phyloP scores from a whole-genome alignment of 2,113 vertebrate genomes.

The Parotia lawesii region DNA sequence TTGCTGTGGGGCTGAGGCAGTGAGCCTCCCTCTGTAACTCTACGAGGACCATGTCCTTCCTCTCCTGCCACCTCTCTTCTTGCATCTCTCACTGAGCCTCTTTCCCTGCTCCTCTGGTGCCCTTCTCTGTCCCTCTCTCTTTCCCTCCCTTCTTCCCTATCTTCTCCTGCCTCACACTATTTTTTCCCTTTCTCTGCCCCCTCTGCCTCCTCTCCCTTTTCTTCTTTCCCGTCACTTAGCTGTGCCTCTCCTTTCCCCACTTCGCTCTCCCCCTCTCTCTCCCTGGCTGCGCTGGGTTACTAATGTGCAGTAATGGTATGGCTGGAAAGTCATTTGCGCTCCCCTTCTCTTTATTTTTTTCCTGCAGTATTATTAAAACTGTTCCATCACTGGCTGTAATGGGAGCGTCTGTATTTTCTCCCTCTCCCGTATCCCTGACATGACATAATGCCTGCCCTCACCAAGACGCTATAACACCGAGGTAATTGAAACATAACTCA shows the following conservation, averaged over 20 bases:
- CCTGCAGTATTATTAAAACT: constrained; percentile 80
- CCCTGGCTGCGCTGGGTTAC: constrained; percentile 21
- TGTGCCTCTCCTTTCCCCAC: not conserved
- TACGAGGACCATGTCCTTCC: not conserved
- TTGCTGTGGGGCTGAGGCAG: not conserved
- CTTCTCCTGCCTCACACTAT: not conserved
- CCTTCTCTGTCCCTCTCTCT: not conserved
- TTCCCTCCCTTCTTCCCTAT: not conserved
- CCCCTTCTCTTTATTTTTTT: constrained; percentile 65
- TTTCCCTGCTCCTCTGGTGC: not conserved
- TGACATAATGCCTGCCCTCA: constrained; percentile 79
- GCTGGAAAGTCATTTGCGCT: constrained; percentile 71
- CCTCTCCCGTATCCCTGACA: constrained; percentile 74
- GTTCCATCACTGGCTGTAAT: constrained; percentile 78
- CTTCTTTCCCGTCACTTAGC: not conserved
- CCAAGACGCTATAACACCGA: constrained; percentile 74
- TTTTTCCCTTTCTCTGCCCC: not conserved
- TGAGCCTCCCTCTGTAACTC: not conserved
- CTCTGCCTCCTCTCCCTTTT: not conserved
- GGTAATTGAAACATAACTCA: constrained; percentile 86
- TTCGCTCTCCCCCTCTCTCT: not conserved
- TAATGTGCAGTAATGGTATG: constrained; percentile 73
- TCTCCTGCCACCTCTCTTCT: not conserved
- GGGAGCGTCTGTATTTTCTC: constrained; percentile 73
- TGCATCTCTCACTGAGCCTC: not conserved